Base-by-base conservation (phyloP, 2,113 vertebrate genomes). In the Pachyramphus minor region DNA sequence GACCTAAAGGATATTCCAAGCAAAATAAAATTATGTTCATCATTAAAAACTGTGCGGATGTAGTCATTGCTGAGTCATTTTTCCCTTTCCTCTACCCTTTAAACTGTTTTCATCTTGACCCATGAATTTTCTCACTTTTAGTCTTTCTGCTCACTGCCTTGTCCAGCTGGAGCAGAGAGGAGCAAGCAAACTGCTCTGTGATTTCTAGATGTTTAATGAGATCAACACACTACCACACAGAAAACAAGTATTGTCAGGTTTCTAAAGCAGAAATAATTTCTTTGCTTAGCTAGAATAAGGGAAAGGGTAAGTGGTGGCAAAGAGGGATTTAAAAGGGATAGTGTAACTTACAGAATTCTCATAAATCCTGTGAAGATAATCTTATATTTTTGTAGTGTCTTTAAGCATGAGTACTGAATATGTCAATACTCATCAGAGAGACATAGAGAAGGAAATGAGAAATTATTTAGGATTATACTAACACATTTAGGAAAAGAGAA, bases 101-200 rank as follows among this genome's bases (percentile, higher is more conserved):
- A 73, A 87, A 59, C 39, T 84, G 7, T 19, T 25, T 50, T 83
- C 19, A 58, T 14, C 30, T 44, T 63, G n/a, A 53, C 10, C 7
- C 12, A 59, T 9, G 11, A 47, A 14, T 60, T 55, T 91, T 84
- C 50, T 59, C 10, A 20, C 7, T 39, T 90, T 63, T 77, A 35
- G 2, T 53, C 5, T 75, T 86, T 19, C 15, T 75, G 7, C 25
- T 67, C 2, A 0, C 9, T 75, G 7, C 9, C 27, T 63, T 68
- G 15, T 47, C 28, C 25, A 1, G 1, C 15, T 68, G 18, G 14
- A 59, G 17, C 22, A 87, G 49, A 75, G 8, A 3, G 8, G 5
- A 89, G 5, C 1, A 49, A 89, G 35, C 0, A 1, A 63, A 4
- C 2, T 1, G 9, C 20, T 50, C 3, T 37, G 28, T 64, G 39